Conservation (phyloP, 2,888 invertebrate species). For the Drosophila infuscata region DNA sequence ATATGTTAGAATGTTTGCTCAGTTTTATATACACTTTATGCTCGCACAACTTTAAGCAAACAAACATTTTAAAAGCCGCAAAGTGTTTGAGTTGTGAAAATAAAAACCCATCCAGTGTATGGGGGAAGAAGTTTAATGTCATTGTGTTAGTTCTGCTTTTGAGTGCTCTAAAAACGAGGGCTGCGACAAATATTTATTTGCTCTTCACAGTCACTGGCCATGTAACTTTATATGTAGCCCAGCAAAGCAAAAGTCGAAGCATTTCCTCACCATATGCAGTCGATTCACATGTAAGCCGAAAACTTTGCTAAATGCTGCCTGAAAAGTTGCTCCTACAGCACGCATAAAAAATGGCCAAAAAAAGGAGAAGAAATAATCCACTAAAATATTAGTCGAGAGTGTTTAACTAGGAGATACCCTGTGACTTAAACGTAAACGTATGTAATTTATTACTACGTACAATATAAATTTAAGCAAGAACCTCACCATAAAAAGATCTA, state of each 20-base stretch:
- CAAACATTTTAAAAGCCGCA: constrained; percentile 62
- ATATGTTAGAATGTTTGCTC: constrained; percentile 42
- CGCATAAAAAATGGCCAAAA: constrained; percentile 36
- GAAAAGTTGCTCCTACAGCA: constrained; percentile 60
- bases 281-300: constrained; percentile 48
- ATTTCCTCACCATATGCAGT: constrained; percentile 48
- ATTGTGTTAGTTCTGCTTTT: constrained; percentile 54
- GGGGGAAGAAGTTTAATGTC: constrained; percentile 53
- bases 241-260: constrained; percentile 10
- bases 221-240: constrained; percentile 26
- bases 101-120: constrained; percentile 19
- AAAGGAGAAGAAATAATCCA: constrained; percentile 21
- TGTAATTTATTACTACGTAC: background rate
- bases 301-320: constrained; percentile 63
- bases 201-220: constrained; percentile 35
- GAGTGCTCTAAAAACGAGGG: constrained; percentile 46
- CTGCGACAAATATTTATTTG: constrained; percentile 57
- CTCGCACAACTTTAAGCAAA: constrained; percentile 53
- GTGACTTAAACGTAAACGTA: background rate
- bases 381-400: background rate
- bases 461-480: background rate
- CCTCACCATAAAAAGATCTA: background rate
- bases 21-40: constrained; percentile 25
- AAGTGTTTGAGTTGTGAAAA: constrained; percentile 34
- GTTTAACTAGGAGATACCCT: background rate